Conservation (phyloP, 2,888 invertebrate genomes). For the Tupiocoris notatus region DNA sequence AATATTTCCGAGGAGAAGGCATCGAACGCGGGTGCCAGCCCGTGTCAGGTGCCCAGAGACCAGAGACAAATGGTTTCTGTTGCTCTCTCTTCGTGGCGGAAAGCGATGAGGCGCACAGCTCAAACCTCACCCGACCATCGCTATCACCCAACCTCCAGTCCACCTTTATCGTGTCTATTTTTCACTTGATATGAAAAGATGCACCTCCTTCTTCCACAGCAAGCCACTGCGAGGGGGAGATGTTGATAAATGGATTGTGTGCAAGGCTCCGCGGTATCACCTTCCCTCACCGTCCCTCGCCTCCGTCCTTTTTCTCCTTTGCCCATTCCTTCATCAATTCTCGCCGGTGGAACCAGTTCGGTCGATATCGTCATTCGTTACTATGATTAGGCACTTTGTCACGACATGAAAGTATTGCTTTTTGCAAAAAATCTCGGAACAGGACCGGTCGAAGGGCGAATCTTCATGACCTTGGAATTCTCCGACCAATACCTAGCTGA, state of each 20-base stretch:
- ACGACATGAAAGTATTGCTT: not conserved
- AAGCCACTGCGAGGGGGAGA: not conserved
- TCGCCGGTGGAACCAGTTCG: not conserved
- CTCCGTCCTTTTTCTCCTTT: not conserved
- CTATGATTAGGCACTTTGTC: conserved; percentile 32
- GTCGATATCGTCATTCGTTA: conserved; percentile 26
- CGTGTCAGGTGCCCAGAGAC: conserved; percentile 38
- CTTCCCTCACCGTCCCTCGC: not conserved
- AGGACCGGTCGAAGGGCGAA: not conserved
- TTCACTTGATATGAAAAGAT: conserved; percentile 36
- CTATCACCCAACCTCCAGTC: not conserved
- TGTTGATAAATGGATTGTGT: conserved; percentile 29
- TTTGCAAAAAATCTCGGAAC: not conserved
- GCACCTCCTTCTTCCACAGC: conserved; percentile 6
- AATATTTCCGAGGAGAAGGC: conserved; percentile 25
- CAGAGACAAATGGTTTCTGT: conserved; percentile 38
- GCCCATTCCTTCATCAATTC: not conserved
- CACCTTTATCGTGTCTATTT: conserved; percentile 11
- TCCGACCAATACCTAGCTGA: too few species aligned
- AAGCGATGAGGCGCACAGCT: not conserved
- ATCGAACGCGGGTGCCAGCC: conserved; percentile 36
- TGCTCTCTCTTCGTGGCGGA: conserved; percentile 10
- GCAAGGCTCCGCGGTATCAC: conserved; percentile 26
- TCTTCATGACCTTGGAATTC: too few species aligned
- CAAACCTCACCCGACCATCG: not conserved